phyloP scores from a whole-genome alignment of 2,888 invertebrate species.

The Camponotus fellah region DNA sequence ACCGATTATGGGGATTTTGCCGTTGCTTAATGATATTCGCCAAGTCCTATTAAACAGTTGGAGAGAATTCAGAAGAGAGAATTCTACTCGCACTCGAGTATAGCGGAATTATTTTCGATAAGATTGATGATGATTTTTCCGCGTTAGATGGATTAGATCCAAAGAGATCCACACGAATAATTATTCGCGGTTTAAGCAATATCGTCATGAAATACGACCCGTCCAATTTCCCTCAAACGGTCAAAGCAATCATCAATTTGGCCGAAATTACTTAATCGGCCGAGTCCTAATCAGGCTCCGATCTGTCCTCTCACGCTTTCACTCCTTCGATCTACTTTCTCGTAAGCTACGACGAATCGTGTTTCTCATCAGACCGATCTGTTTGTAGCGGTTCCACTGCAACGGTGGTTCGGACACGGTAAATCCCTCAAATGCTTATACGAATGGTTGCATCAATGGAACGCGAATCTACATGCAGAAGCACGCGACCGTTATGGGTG shows the following conservation, averaged over 20 bases:
- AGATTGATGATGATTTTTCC: not conserved
- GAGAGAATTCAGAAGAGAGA: not conserved
- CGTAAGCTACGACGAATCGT: conserved; percentile 54
- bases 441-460: conserved; percentile 92
- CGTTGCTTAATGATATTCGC: not conserved
- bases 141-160: not conserved
- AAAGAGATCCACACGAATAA: not conserved
- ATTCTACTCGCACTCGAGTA: not conserved
- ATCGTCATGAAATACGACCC: conserved; percentile 35
- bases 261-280: conserved; percentile 64
- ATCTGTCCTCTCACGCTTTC: conserved; percentile 75
- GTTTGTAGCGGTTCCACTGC: conserved; percentile 85
- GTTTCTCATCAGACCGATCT: conserved; percentile 57
- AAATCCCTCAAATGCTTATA: conserved; percentile 89
- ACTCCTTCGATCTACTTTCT: conserved; percentile 74
- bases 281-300: conserved; percentile 32
- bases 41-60: not conserved
- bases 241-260: conserved; percentile 49
- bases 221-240: conserved; percentile 52
- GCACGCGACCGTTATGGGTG: conserved; percentile 93
- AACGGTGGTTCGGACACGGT: conserved; percentile 77
- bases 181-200: conserved; percentile 22
- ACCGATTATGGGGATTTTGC: not conserved
- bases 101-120: not conserved
- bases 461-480: conserved; percentile 91